These are phyloP conservation scores for Polydrusus pterygomalis DNA, from an alignment of 2,888 invertebrate genomes.

Conservation along the genomic window DNA sequence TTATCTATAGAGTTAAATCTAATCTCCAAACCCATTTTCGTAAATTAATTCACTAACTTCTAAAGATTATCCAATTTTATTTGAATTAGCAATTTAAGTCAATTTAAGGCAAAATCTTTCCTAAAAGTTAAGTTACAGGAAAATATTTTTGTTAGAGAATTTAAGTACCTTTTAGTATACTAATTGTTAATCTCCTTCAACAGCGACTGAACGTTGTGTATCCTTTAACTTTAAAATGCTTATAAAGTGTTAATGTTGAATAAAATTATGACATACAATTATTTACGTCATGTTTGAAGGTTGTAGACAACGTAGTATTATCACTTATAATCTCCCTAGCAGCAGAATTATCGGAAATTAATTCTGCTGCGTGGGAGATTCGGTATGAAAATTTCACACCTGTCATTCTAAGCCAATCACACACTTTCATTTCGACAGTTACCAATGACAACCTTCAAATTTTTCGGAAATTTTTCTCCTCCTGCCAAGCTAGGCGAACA, in stretches of 20 bases:
- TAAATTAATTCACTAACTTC: slow-evolving; percentile 30
- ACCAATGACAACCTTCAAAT: too few relatives aligned
- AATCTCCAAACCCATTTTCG: slow-evolving; percentile 23
- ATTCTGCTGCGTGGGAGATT: too few relatives aligned
- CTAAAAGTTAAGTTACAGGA: slow-evolving; percentile 16
- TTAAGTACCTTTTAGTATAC: slow-evolving; percentile 7
- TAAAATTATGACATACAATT: too few relatives aligned
- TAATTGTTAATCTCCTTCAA: slow-evolving; percentile 9
- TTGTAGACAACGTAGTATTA: too few relatives aligned
- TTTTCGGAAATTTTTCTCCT: too few relatives aligned
- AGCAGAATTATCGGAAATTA: too few relatives aligned
- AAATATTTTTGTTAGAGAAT: slow-evolving; percentile 27
- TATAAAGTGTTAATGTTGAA: not conserved
- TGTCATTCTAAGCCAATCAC: too few relatives aligned
- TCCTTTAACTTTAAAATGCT: not conserved
- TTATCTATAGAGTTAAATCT: slow-evolving; percentile 24
- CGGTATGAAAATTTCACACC: too few relatives aligned
- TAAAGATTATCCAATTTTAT: slow-evolving; percentile 25
- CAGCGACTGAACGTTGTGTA: not conserved
- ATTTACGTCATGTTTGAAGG: too few relatives aligned
- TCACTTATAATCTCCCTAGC: too few relatives aligned
- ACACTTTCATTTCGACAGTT: too few relatives aligned
- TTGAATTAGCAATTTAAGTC: slow-evolving; percentile 30
- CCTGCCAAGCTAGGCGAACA: too few relatives aligned
- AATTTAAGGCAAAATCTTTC: slow-evolving; percentile 22